phyloP scores from a whole-genome alignment of 1,140 invertebrate genomes.

The Tetramorium alpestre region DNA sequence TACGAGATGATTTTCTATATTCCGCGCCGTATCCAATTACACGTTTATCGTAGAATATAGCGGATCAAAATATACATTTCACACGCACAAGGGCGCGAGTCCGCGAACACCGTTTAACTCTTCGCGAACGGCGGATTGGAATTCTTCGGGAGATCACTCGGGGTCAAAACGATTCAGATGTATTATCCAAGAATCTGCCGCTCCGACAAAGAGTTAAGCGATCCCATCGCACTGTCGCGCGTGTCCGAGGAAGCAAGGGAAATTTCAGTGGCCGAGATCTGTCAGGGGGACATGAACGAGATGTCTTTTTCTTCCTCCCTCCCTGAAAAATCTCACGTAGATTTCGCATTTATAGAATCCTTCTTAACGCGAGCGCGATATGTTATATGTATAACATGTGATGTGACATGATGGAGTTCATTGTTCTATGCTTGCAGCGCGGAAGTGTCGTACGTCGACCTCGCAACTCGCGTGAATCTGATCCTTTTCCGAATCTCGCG shows the following conservation, averaged over 20 bases:
- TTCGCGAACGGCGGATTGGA: neutral
- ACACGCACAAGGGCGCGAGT: neutral
- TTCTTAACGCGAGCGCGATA: conserved; percentile 55
- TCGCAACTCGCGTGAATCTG: neutral
- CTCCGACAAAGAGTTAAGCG: conserved; percentile 22
- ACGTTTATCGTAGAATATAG: conserved; percentile 31
- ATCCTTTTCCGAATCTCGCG: neutral
- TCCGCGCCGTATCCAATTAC: conserved; percentile 3
- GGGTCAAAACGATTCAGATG: neutral
- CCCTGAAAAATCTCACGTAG: conserved; percentile 16
- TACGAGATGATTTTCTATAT: conserved; percentile 40
- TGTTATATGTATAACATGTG: conserved; percentile 53
- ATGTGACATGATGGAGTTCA: conserved; percentile 38
- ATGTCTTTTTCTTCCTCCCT: neutral
- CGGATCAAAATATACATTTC: neutral
- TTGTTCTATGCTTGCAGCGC: neutral
- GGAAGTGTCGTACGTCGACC: conserved; percentile 54
- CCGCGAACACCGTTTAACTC: conserved; percentile 17
- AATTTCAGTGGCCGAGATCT: conserved; percentile 1
- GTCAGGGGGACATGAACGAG: conserved; percentile 10
- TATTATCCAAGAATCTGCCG: neutral
- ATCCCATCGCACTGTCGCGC: neutral
- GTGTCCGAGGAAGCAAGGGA: neutral
- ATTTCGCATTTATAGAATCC: conserved; percentile 31
- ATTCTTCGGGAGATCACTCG: neutral